Percentiles rank a stretch among this genome's conserved stretches.
Evolutionary conservation across 2,797 vertebrate species (phyloP).

Genomic region (Clarias pachynema): DNA sequence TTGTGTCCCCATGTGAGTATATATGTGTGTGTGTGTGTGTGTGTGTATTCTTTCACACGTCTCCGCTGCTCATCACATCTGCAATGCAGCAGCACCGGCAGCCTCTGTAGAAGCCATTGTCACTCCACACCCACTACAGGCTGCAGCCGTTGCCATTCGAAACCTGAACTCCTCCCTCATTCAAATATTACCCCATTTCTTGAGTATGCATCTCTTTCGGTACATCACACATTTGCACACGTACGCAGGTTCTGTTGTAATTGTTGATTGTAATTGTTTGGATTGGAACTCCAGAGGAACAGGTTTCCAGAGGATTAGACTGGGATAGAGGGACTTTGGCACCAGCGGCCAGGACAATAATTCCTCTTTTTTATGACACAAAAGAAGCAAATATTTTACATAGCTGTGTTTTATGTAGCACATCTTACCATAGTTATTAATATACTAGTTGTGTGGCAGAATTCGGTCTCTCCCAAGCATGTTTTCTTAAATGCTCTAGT

Average conservation of each 20-base stretch:
- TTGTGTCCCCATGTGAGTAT: not conserved
- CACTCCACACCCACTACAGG: conserved; percentile 40
- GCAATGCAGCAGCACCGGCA: conserved; percentile 71
- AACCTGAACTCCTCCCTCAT: conserved; percentile 22
- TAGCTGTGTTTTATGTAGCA: not conserved
- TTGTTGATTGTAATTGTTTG: not conserved
- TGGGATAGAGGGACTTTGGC: not conserved
- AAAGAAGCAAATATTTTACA: not conserved
- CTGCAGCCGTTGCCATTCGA: conserved; percentile 24
- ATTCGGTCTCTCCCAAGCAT: not conserved
- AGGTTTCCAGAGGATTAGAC: not conserved
- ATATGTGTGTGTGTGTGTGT: not conserved
- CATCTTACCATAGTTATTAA: not conserved
- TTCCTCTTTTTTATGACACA: not conserved
- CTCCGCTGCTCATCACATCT: conserved; percentile 66
- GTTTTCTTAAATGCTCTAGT: not conserved
- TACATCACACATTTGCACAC: not conserved
- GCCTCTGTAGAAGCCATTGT: conserved; percentile 21
- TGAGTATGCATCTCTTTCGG: not conserved
- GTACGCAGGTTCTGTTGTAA: conserved; percentile 9
- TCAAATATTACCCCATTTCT: conserved; percentile 22
- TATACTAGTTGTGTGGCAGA: not conserved
- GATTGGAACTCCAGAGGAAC: not conserved
- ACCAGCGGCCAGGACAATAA: not conserved
- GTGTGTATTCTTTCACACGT: conserved; percentile 54